Conservation (phyloP, 1,140 invertebrate genomes). For the Lepidotrigona ventralis region DNA sequence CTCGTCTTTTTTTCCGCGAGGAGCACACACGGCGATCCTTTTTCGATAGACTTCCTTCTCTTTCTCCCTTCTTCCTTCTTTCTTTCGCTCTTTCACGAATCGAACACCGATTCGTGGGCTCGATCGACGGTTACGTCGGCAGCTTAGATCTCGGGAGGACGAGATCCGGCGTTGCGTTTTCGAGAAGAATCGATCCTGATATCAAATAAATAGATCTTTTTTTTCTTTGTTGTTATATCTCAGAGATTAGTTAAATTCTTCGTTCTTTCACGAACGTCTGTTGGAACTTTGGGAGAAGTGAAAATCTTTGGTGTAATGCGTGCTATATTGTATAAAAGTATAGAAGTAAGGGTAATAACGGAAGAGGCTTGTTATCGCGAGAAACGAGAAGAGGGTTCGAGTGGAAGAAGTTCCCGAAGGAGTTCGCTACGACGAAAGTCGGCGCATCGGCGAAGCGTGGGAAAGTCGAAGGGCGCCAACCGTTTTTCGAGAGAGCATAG, state of each 20-base stretch:
- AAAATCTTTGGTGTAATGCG: background rate
- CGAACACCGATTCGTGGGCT: constrained; percentile 27
- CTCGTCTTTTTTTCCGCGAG: constrained; percentile 53
- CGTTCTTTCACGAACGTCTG: background rate
- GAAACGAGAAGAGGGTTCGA: background rate
- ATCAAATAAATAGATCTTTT: background rate
- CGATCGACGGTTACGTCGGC: constrained; percentile 44
- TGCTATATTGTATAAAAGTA: background rate
- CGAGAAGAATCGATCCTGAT: background rate
- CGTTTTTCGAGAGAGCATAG: constrained; percentile 50
- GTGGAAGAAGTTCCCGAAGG: constrained; percentile 18
- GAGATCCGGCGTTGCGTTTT: background rate
- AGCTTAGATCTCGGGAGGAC: constrained; percentile 1
- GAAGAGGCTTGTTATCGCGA: constrained; percentile 9
- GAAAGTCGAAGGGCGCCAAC: constrained; percentile 60
- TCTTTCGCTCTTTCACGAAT: background rate
- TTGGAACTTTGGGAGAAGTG: background rate
- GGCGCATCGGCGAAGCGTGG: constrained; percentile 41
- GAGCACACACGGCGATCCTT: constrained; percentile 47
- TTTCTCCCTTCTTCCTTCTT: background rate
- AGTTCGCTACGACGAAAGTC: constrained; percentile 11
- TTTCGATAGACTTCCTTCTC: constrained; percentile 28
- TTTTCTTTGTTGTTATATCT: background rate
- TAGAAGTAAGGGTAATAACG: background rate
- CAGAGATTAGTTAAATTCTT: background rate